Evolutionary conservation across 1,140 invertebrate genomes (phyloP).

Genomic region (Diuraphis noxia): DNA sequence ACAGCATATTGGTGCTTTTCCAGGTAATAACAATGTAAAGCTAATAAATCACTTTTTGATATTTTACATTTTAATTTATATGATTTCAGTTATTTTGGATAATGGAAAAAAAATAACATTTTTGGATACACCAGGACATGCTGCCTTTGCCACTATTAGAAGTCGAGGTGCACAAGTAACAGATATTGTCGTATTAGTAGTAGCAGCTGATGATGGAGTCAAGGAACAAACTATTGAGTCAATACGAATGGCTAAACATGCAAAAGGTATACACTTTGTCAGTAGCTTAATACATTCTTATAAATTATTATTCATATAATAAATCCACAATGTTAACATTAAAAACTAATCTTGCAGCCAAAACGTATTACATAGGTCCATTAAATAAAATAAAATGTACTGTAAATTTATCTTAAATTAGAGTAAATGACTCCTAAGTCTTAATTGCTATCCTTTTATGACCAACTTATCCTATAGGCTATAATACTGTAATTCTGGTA

Average conservation of each 20-base stretch:
- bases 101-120: slow-evolving; percentile 69
- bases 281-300: background rate
- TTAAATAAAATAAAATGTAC: background rate
- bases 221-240: slow-evolving; percentile 95
- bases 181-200: slow-evolving; percentile 94
- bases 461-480: background rate
- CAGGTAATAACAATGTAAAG: slow-evolving; percentile 63
- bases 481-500: background rate
- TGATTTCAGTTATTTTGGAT: slow-evolving; percentile 14
- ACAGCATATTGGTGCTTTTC: slow-evolving; percentile 98
- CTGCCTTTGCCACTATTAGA: slow-evolving; percentile 91
- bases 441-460: accelerated
- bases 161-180: slow-evolving; percentile 88
- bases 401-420: background rate
- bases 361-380: background rate
- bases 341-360: background rate
- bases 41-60: background rate
- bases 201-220: slow-evolving; percentile 98
- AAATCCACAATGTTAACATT: background rate
- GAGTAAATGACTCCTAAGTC: background rate
- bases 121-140: slow-evolving; percentile 99
- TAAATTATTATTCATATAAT: background rate
- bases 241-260: slow-evolving; percentile 74
- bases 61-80: slow-evolving; percentile 28
- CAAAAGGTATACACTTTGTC: slow-evolving; percentile 65